Percentiles rank a stretch among this genome's conserved stretches.
Conservation (phyloP, 1,140 invertebrate genomes). For the Augochlora pura region DNA sequence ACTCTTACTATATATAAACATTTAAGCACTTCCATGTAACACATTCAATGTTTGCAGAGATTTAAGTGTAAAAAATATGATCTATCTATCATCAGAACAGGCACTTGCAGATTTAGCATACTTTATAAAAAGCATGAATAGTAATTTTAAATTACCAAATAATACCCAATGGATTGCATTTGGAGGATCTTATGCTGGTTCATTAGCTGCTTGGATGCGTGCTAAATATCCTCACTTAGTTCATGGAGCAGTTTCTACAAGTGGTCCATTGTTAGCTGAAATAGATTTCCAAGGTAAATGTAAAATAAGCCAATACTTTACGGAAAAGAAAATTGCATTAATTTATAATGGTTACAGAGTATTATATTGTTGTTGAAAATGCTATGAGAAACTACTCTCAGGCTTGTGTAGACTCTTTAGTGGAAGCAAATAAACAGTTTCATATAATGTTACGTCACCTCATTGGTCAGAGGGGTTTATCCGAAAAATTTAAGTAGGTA, state of each 20-base stretch:
- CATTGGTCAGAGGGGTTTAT: conserved; percentile 83
- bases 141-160: conserved; percentile 82
- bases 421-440: conserved; percentile 84
- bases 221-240: conserved; percentile 95
- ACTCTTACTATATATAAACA: conserved; percentile 3
- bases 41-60: conserved; percentile 82
- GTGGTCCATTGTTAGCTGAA: conserved; percentile 91
- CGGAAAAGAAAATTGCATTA: background rate
- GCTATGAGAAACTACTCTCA: conserved; percentile 84
- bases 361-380: conserved; percentile 87
- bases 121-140: conserved; percentile 88
- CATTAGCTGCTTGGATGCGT: conserved; percentile 93
- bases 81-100: conserved; percentile 91
- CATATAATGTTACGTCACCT: conserved; percentile 83
- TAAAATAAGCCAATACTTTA: conserved; percentile 23
- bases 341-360: conserved; percentile 82
- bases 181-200: conserved; percentile 96
- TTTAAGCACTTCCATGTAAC: background rate
- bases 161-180: conserved; percentile 94
- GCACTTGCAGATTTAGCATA: conserved; percentile 92
- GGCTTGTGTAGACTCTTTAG: conserved; percentile 84
- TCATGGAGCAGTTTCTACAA: conserved; percentile 91
- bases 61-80: conserved; percentile 87
- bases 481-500: conserved; percentile 85
- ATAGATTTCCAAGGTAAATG: conserved; percentile 89